A percentile compares a stretch with the other conserved stretches of the same genome.
phyloP scores from a whole-genome alignment of 2,113 vertebrate genomes.

The Chaetura pelagica region DNA sequence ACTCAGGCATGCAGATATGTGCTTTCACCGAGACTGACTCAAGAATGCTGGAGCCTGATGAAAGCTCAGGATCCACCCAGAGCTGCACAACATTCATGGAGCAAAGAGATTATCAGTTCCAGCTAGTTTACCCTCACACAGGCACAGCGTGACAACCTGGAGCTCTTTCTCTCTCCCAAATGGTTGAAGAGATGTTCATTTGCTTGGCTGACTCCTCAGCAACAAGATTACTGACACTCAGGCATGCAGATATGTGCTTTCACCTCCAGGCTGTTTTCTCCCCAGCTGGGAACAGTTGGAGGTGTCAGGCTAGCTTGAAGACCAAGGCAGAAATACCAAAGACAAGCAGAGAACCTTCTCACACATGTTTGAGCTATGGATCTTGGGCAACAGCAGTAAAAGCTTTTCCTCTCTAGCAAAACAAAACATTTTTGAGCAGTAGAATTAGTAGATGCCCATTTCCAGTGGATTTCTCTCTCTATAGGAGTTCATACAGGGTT shows the following conservation, averaged over 20 bases:
- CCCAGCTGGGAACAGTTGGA: not conserved
- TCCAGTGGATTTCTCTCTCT: not conserved
- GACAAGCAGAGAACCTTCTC: not conserved
- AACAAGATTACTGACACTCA: not conserved
- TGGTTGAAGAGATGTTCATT: not conserved
- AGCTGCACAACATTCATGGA: too few relatives aligned
- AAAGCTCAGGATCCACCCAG: too few relatives aligned
- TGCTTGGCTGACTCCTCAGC: not conserved
- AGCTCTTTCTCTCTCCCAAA: not conserved
- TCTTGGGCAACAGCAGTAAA: not conserved
- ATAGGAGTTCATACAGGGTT: not conserved
- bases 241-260: not conserved
- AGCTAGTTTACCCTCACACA: not conserved
- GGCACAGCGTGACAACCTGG: not conserved
- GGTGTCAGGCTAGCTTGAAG: not conserved
- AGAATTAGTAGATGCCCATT: not conserved
- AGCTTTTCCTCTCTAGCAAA: not conserved
- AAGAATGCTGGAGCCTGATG: too few relatives aligned
- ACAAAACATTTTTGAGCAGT: not conserved
- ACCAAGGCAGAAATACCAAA: not conserved
- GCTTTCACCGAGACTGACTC: too few relatives aligned
- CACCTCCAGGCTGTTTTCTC: not conserved
- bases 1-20: not conserved
- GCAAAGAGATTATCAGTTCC: too few relatives aligned
- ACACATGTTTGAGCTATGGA: not conserved